These are phyloP conservation scores for Torymus aiolomorphi DNA, from an alignment of 2,888 invertebrate genomes.

Conservation along the genomic window DNA sequence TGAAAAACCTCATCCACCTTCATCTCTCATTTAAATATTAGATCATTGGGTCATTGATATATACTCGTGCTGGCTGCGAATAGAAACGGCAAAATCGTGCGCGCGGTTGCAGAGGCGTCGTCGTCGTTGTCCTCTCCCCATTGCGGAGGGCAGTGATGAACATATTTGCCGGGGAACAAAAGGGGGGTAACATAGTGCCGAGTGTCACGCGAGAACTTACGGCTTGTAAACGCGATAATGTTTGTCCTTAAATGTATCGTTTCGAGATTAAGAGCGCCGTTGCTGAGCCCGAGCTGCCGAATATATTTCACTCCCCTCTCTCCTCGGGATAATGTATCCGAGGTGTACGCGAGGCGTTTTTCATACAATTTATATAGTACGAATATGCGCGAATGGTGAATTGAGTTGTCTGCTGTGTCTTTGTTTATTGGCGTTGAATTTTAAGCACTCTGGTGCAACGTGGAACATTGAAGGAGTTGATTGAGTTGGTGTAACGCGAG, in stretches of 20 bases:
- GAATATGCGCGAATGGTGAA: no score
- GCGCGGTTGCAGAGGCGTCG: background rate
- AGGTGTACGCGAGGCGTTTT: no score
- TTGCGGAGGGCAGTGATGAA: slow-evolving; percentile 36
- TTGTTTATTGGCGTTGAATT: no score
- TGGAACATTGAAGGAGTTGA: no score
- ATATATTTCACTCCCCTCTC: no score
- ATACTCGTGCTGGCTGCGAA: background rate
- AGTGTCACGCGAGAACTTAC: slow-evolving; percentile 39
- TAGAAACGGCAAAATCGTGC: slow-evolving; percentile 13
- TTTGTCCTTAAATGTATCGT: slow-evolving; percentile 40
- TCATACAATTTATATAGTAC: no score
- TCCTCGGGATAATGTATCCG: no score
- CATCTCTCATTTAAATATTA: background rate
- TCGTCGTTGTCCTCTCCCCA: no score
- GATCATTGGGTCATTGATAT: slow-evolving; percentile 40
- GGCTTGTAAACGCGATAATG: slow-evolving; percentile 29
- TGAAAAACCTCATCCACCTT: no score
- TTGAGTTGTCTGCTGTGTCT: no score
- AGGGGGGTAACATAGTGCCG: slow-evolving; percentile 27
- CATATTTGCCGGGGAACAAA: slow-evolving; percentile 46
- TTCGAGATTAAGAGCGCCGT: slow-evolving; percentile 24
- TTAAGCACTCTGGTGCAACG: no score
- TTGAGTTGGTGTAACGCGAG: no score
- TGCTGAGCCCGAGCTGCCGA: slow-evolving; percentile 17